A percentile compares a stretch with the other conserved stretches of the same genome.
Conservation (phyloP, 2,888 invertebrate species). For the Ophion obscuratus region DNA sequence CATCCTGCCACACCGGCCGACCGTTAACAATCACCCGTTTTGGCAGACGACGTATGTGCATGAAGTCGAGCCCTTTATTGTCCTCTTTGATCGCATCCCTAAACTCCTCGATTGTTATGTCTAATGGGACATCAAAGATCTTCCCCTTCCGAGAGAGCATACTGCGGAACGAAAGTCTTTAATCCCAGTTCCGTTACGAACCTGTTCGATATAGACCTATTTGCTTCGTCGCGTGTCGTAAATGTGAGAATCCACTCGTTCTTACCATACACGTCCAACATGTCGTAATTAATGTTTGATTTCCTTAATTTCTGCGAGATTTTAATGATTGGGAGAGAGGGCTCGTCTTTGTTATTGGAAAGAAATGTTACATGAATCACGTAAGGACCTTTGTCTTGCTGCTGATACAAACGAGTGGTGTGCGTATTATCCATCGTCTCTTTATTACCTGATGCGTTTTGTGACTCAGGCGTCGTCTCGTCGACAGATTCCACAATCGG, state of each 20-base stretch:
- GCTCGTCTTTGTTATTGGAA: neutral
- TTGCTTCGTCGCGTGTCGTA: conserved; percentile 30
- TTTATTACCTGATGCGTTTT: neutral
- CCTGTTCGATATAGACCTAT: conserved; percentile 30
- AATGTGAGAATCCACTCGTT: conserved; percentile 44
- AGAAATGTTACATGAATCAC: conserved; percentile 24
- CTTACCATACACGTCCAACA: conserved; percentile 15
- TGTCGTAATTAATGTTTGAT: conserved; percentile 32
- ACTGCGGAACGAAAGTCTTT: conserved; percentile 1
- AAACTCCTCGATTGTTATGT: neutral
- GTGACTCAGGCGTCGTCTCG: too few relatives aligned
- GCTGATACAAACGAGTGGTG: neutral
- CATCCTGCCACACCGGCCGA: neutral
- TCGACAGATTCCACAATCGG: neutral
- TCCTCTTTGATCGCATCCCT: neutral
- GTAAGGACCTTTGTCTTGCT: conserved; percentile 31
- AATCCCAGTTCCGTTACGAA: conserved; percentile 11
- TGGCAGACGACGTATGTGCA: neutral
- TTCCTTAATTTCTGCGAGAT: conserved; percentile 28
- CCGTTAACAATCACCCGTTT: neutral
- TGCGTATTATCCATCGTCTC: neutral
- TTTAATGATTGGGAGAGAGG: conserved; percentile 9
- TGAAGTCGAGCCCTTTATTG: neutral
- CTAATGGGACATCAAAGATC: neutral
- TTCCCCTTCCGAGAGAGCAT: conserved; percentile 9